A percentile compares a stretch with the other conserved stretches of the same genome.
Conservation (phyloP, 1,140 invertebrate genomes). For the Steinernema feltiae region DNA sequence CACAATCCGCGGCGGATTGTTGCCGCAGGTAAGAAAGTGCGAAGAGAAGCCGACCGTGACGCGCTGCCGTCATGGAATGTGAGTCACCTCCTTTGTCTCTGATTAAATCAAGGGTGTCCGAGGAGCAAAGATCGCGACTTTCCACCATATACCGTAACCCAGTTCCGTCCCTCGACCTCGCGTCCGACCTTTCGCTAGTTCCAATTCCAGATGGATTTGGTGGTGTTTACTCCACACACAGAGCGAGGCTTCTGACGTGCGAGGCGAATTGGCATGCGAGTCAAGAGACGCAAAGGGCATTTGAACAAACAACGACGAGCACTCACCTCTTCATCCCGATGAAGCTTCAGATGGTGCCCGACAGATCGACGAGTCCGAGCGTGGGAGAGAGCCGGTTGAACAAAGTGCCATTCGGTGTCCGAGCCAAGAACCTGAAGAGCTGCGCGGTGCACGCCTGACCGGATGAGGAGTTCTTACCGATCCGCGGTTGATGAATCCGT, state of each 20-base stretch:
- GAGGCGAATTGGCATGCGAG: background rate
- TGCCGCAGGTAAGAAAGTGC: too few species aligned
- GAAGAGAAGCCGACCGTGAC: too few species aligned
- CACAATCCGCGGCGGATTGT: too few species aligned
- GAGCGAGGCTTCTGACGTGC: too few species aligned
- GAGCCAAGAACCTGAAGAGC: conserved; percentile 51
- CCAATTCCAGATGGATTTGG: background rate
- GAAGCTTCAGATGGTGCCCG: conserved; percentile 54
- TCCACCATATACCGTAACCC: background rate
- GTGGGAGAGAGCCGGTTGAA: conserved; percentile 55
- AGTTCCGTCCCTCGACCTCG: too few species aligned
- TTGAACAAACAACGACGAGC: background rate
- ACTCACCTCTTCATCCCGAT: conserved; percentile 48
- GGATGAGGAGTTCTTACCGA: conserved; percentile 38
- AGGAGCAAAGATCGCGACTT: too few species aligned
- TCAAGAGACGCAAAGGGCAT: background rate
- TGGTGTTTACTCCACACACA: background rate
- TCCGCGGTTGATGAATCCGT: conserved; percentile 57
- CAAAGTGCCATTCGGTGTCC: conserved; percentile 55
- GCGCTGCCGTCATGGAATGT: too few species aligned
- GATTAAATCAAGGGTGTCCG: too few species aligned
- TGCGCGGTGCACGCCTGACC: background rate
- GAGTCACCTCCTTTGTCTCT: too few species aligned
- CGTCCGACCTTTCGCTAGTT: too few species aligned
- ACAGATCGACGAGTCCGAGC: conserved; percentile 54